These are phyloP conservation scores for Diceros bicornis DNA, from an alignment of 2,797 vertebrate species.

Conservation along the genomic window DNA sequence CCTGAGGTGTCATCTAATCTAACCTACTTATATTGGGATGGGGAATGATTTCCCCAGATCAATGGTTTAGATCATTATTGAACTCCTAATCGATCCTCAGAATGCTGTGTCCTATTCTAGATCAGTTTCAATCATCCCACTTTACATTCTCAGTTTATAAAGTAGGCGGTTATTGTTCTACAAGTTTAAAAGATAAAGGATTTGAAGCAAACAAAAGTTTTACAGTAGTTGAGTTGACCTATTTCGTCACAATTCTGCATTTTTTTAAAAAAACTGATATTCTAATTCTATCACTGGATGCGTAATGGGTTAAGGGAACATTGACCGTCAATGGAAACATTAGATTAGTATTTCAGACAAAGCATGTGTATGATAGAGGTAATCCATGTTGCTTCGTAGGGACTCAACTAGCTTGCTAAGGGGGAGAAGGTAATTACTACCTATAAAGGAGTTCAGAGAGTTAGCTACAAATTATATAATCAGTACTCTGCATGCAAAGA, in stretches of 20 bases:
- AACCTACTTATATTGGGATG: neutral
- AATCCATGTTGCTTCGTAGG: neutral
- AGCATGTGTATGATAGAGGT: neutral
- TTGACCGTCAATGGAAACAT: neutral
- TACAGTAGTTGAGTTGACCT: neutral
- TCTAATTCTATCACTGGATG: neutral
- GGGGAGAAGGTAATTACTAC: neutral
- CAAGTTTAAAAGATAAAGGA: neutral
- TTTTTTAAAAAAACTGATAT: neutral
- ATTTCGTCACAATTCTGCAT: conserved; percentile 10
- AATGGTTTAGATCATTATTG: neutral
- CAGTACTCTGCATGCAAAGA: neutral
- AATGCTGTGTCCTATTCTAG: neutral
- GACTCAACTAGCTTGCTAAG: neutral
- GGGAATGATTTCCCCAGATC: neutral
- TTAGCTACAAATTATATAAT: neutral
- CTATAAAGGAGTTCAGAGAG: neutral
- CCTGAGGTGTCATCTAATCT: neutral
- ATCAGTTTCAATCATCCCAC: neutral
- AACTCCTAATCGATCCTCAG: neutral
- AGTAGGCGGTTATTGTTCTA: neutral
- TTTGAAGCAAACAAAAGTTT: conserved; percentile 12
- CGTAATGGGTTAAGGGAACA: neutral
- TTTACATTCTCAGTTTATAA: neutral
- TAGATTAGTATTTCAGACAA: neutral